A percentile compares a stretch with the other conserved stretches of the same genome.
Evolutionary conservation across 2,888 invertebrate species (phyloP).

Genomic region (Amiota communis): DNA sequence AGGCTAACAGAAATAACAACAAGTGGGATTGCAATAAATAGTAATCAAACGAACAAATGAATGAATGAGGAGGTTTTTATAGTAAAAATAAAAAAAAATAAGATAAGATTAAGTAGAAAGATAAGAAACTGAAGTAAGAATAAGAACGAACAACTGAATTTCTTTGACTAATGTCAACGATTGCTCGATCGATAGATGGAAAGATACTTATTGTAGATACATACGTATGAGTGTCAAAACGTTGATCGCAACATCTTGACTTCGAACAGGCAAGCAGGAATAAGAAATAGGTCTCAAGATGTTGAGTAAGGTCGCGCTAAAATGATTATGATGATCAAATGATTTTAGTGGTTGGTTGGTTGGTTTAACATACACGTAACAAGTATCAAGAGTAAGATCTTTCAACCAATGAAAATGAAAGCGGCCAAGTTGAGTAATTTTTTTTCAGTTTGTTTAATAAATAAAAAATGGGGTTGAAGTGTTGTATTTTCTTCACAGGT

Average conservation of each 20-base stretch:
- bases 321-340: background rate
- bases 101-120: background rate
- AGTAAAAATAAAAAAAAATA: background rate
- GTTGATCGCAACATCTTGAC: conserved; percentile 29
- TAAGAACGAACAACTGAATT: background rate
- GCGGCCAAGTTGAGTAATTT: background rate
- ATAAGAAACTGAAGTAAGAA: background rate
- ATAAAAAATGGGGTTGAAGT: conserved; percentile 11
- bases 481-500: background rate
- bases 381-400: background rate
- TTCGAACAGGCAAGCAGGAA: conserved; percentile 29
- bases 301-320: background rate
- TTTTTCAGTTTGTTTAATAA: background rate
- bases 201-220: background rate
- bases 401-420: too few species aligned
- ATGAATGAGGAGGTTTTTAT: background rate
- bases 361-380: background rate
- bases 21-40: background rate
- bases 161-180: background rate
- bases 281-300: background rate
- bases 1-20: conserved; percentile 45
- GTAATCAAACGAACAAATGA: background rate
- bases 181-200: conserved; percentile 19
- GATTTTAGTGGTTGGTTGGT: background rate
- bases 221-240: conserved; percentile 22